These are phyloP conservation scores for Rhopalosiphum maidis DNA, from an alignment of 1,140 invertebrate genomes.

Conservation along the genomic window DNA sequence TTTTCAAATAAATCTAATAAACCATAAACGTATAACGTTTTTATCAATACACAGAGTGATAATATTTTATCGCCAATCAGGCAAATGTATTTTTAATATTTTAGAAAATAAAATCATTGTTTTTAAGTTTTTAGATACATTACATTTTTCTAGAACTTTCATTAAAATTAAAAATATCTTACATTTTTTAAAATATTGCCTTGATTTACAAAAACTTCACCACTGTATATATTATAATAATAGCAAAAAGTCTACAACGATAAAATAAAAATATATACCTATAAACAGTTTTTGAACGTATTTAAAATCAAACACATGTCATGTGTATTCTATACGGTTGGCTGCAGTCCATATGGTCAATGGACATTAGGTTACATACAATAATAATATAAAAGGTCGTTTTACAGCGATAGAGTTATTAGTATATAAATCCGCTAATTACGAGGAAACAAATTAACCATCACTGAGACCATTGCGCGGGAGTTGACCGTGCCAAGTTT, in stretches of 20 bases:
- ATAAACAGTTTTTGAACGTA: neutral
- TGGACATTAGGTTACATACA: neutral
- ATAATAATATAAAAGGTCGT: neutral
- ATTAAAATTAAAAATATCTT: neutral
- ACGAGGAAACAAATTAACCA: conserved; percentile 34
- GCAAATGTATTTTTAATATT: neutral
- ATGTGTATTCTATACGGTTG: neutral
- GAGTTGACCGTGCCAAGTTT: conserved; percentile 8
- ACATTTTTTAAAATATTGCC: neutral
- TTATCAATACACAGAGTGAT: neutral
- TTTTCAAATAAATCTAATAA: neutral
- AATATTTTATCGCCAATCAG: neutral
- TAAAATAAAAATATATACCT: neutral
- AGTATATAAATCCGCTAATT: conserved; percentile 2
- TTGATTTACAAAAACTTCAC: neutral
- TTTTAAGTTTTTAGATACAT: neutral
- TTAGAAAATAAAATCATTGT: neutral
- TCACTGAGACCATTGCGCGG: conserved; percentile 1
- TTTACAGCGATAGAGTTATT: neutral
- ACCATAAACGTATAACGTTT: neutral
- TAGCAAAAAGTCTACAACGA: neutral
- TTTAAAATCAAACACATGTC: neutral
- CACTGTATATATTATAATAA: neutral
- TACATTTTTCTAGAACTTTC: neutral
- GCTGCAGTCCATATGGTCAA: conserved; percentile 16